Evolutionary conservation across 1,140 invertebrate genomes (phyloP).

Genomic region (Diplogasteroides magnus): DNA sequence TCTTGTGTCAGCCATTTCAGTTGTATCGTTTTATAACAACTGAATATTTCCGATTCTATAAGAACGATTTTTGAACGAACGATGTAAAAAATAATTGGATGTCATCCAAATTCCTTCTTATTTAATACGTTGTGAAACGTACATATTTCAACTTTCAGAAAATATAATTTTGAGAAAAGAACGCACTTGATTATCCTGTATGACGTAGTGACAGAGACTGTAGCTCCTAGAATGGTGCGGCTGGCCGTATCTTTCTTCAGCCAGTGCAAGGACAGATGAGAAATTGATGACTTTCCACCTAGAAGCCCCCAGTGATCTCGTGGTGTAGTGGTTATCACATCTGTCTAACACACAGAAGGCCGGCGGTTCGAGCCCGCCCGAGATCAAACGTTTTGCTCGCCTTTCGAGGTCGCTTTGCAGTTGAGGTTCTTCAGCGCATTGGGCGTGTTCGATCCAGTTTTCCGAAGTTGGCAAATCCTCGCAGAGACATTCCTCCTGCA

Average conservation of each 20-base stretch:
- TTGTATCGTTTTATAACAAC: no score
- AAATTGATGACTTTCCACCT: slow-evolving; percentile 25
- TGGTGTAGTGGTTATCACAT: not conserved
- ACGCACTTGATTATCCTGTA: slow-evolving; percentile 73
- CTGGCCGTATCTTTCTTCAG: slow-evolving; percentile 16
- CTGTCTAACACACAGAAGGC: not conserved
- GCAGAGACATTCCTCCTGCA: slow-evolving; percentile 68
- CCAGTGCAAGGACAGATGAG: slow-evolving; percentile 13
- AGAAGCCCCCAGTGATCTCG: slow-evolving; percentile 61
- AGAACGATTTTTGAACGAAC: no score
- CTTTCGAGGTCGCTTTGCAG: slow-evolving; percentile 59
- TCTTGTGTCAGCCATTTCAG: no score
- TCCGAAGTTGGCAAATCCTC: not conserved
- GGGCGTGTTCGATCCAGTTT: slow-evolving; percentile 67
- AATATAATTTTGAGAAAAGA: slow-evolving; percentile 15
- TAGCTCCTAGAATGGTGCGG: slow-evolving; percentile 54
- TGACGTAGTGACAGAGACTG: slow-evolving; percentile 79
- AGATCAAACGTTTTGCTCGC: not conserved
- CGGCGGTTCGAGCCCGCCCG: not conserved
- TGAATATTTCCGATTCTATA: no score
- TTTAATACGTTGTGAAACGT: not conserved
- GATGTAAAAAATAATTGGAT: no score
- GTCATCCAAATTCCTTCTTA: no score
- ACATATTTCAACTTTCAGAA: slow-evolving; percentile 6
- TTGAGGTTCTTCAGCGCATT: slow-evolving; percentile 37